Conservation (phyloP, 2,113 vertebrate species). For the Syngnathus typhle region DNA sequence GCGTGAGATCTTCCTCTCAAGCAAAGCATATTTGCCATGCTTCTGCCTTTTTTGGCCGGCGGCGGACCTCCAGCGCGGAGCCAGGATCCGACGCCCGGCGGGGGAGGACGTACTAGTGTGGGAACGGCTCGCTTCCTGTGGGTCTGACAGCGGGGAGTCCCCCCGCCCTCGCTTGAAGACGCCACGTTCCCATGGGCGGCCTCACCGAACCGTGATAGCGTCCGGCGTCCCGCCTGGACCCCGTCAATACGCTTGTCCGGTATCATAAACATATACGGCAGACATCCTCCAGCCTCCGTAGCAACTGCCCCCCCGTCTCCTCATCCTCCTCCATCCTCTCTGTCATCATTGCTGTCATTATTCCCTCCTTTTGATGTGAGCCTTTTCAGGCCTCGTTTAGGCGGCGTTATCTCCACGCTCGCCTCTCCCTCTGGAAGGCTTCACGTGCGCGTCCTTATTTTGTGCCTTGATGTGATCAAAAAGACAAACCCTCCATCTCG, state of each 20-base stretch:
- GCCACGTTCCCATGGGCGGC: conserved; percentile 62
- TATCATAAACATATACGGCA: conserved; percentile 67
- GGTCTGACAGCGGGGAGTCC: conserved; percentile 66
- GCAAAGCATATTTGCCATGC: conserved; percentile 57
- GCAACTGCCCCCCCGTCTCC: conserved; percentile 30
- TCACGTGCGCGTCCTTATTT: conserved; percentile 50
- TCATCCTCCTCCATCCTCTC: conserved; percentile 43
- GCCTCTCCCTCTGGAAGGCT: conserved; percentile 61
- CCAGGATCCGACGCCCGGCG: conserved; percentile 40
- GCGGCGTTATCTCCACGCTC: conserved; percentile 61
- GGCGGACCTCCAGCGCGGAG: conserved; percentile 40
- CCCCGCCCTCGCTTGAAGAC: conserved; percentile 57
- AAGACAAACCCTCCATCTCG: conserved; percentile 42
- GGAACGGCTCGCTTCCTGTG: conserved; percentile 67
- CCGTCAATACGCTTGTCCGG: conserved; percentile 60
- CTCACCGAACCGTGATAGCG: conserved; percentile 62
- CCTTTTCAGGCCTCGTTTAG: conserved; percentile 65
- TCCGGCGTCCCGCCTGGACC: conserved; percentile 64
- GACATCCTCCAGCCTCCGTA: conserved; percentile 65
- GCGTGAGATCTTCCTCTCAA: conserved; percentile 45
- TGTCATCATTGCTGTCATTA: conserved; percentile 77
- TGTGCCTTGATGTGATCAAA: conserved; percentile 60
- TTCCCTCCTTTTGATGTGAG: conserved; percentile 73
- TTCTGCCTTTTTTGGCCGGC: conserved; percentile 63
- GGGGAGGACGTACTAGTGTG: conserved; percentile 58